Conservation (phyloP, 1,140 invertebrate species). For the Zelostemma sp. region DNA sequence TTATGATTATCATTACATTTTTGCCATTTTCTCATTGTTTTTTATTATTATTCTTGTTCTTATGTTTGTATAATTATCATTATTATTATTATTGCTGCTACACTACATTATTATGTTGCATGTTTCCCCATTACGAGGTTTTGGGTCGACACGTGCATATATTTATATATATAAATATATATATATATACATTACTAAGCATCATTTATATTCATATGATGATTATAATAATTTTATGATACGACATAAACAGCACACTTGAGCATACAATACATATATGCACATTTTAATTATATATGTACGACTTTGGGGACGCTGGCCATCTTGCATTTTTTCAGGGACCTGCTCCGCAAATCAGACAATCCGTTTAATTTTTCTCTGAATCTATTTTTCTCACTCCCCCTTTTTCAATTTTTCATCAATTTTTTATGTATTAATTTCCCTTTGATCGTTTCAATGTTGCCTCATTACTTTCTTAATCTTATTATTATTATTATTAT, state of each 20-base stretch:
- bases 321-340: conserved; percentile 71
- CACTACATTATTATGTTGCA: conserved; percentile 69
- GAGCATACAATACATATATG: conserved; percentile 51
- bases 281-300: conserved; percentile 62
- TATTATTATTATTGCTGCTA: conserved; percentile 41
- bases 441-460: conserved; percentile 71
- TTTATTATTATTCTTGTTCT: not conserved
- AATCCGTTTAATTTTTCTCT: conserved; percentile 70
- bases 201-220: conserved; percentile 53
- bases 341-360: conserved; percentile 70
- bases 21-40: conserved; percentile 33
- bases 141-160: conserved; percentile 58
- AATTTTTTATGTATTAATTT: conserved; percentile 57
- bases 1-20: conserved; percentile 32
- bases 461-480: conserved; percentile 54
- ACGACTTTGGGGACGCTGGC: conserved; percentile 71
- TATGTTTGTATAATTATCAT: not conserved
- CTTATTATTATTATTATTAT: conserved; percentile 36
- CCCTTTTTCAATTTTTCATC: conserved; percentile 48
- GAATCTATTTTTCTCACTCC: conserved; percentile 50
- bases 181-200: conserved; percentile 51
- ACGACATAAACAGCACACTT: conserved; percentile 48
- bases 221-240: conserved; percentile 52
- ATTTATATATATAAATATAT: conserved; percentile 38
- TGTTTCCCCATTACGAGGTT: conserved; percentile 63